phyloP scores from a whole-genome alignment of 2,888 invertebrate species.

The Hydraecia micacea region DNA sequence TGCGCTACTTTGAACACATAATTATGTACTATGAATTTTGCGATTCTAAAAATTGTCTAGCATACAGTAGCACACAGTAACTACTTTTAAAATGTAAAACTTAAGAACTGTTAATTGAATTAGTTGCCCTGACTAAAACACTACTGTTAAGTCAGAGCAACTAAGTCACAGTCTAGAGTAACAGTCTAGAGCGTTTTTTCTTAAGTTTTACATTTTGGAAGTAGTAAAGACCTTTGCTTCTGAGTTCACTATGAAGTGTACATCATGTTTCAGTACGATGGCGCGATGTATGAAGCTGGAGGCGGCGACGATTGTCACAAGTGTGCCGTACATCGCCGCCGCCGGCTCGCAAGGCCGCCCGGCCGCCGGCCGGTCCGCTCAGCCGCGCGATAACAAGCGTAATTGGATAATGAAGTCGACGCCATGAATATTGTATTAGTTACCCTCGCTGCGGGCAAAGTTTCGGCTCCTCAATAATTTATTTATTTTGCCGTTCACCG shows the following conservation, averaged over 20 bases:
- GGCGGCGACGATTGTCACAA: slow-evolving; percentile 42
- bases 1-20: neutral
- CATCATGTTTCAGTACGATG: neutral
- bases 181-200: neutral
- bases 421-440: slow-evolving; percentile 64
- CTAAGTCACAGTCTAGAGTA: neutral
- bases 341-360: slow-evolving; percentile 3
- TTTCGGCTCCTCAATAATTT: slow-evolving; percentile 55
- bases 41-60: neutral
- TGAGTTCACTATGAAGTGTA: neutral
- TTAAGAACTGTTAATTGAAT: neutral
- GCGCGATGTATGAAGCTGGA: slow-evolving; percentile 5
- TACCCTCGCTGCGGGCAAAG: slow-evolving; percentile 50
- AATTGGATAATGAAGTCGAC: slow-evolving; percentile 67
- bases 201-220: neutral
- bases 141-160: neutral
- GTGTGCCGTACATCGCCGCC: slow-evolving; percentile 39
- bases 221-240: neutral
- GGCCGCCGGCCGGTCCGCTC: neutral
- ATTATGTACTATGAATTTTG: neutral
- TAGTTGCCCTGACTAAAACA: neutral
- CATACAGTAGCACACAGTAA: neutral
- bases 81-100: neutral
- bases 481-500: slow-evolving; percentile 43
- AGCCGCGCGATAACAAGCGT: slow-evolving; percentile 55